Evolutionary conservation across 2,888 invertebrate genomes (phyloP).

Genomic region (Cryptus viduatorius): DNA sequence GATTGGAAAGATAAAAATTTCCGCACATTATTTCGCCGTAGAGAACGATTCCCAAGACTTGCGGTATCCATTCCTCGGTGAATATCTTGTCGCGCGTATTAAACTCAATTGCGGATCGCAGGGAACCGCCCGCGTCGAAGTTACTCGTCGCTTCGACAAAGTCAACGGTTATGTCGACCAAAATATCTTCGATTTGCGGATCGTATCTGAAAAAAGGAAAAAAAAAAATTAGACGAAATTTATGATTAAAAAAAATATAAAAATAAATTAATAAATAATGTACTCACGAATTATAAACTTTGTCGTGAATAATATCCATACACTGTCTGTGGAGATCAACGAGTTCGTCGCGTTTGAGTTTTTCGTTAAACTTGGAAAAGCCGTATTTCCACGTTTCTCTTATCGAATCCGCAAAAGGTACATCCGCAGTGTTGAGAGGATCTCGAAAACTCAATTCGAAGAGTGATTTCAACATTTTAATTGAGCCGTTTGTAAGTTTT

Average conservation of each 20-base stretch:
- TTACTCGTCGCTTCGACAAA: conserved; percentile 75
- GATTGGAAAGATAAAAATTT: conserved; percentile 76
- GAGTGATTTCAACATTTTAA: conserved; percentile 76
- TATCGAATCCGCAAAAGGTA: conserved; percentile 67
- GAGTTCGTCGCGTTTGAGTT: conserved; percentile 74
- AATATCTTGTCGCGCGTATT: conserved; percentile 70
- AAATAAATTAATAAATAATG: no score
- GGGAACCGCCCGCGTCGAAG: conserved; percentile 69
- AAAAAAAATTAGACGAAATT: conserved; percentile 26
- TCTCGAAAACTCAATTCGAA: conserved; percentile 75
- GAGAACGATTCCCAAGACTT: conserved; percentile 76
- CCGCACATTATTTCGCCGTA: conserved; percentile 81
- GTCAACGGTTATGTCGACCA: conserved; percentile 75
- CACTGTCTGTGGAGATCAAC: conserved; percentile 79
- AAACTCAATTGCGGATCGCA: conserved; percentile 75
- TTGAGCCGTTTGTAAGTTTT: conserved; percentile 69
- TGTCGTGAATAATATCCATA: conserved; percentile 79
- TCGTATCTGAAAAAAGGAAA: conserved; percentile 66
- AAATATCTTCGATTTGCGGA: conserved; percentile 66
- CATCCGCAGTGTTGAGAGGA: conserved; percentile 65
- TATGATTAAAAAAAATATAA: no score
- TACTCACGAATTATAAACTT: conserved; percentile 77
- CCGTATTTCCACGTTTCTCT: conserved; percentile 76
- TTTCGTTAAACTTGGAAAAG: conserved; percentile 72
- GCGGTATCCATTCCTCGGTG: conserved; percentile 75